Evolutionary conservation across 2,797 vertebrate genomes (phyloP).

Genomic region (Chloroceryle inda): DNA sequence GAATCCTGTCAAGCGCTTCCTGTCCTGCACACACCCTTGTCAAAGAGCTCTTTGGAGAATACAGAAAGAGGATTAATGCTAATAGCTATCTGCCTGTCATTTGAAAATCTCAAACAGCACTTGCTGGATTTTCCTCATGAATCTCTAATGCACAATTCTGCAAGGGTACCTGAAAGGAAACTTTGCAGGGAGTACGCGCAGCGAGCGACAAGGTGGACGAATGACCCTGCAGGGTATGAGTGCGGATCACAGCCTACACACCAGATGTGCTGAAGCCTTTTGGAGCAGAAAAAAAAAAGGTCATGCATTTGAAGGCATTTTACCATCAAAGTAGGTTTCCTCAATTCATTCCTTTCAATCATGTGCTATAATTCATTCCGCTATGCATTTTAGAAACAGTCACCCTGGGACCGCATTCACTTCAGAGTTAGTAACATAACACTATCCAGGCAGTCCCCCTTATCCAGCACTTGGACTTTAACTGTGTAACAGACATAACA

Average conservation of each 20-base stretch:
- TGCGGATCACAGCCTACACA: background rate
- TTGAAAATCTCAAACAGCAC: conserved; percentile 86
- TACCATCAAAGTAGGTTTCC: conserved; percentile 12
- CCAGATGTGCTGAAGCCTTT: background rate
- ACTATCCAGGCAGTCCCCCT: background rate
- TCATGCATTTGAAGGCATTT: background rate
- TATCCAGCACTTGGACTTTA: background rate
- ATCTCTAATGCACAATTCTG: background rate
- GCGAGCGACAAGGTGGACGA: background rate
- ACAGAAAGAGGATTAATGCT: conserved; percentile 73
- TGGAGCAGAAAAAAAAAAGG: background rate
- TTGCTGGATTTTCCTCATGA: conserved; percentile 84
- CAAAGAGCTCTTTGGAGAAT: conserved; percentile 63
- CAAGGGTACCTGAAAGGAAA: conserved; percentile 9
- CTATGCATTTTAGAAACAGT: background rate
- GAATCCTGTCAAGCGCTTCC: conserved; percentile 66
- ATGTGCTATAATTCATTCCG: background rate
- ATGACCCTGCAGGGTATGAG: background rate
- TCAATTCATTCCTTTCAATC: background rate
- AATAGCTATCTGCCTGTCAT: conserved; percentile 88
- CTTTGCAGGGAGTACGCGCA: background rate
- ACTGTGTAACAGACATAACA: background rate
- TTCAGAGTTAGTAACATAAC: background rate
- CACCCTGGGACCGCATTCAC: background rate
- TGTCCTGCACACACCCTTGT: conserved; percentile 70